Conservation (phyloP, 2,113 vertebrate species). For the Arenaria interpres region DNA sequence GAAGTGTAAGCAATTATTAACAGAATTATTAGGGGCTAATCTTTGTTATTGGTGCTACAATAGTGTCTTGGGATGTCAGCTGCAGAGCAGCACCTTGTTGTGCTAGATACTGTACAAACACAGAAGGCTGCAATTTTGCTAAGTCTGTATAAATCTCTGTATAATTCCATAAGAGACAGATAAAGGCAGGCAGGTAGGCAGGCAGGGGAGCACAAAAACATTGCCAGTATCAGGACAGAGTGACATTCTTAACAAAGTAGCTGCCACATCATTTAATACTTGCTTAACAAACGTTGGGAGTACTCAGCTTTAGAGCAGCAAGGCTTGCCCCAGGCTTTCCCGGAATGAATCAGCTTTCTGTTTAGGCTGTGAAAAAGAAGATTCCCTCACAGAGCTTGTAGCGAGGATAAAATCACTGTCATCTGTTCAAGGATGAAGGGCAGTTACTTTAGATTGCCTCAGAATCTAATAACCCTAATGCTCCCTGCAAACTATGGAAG, state of each 20-base stretch:
- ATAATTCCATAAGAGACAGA: background rate
- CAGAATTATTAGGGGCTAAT: background rate
- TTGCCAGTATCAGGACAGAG: background rate
- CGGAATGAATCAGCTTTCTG: background rate
- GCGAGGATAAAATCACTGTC: background rate
- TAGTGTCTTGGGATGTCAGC: background rate
- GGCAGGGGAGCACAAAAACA: background rate
- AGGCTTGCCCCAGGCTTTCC: background rate
- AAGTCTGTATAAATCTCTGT: background rate
- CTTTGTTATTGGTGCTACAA: background rate
- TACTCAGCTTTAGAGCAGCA: background rate
- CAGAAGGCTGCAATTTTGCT: background rate
- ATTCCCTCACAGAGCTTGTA: background rate
- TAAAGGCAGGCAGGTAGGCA: background rate
- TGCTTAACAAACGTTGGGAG: background rate
- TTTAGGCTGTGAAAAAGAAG: background rate
- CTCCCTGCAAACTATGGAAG: background rate
- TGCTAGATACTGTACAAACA: background rate
- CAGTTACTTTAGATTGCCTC: background rate
- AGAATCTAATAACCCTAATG: background rate
- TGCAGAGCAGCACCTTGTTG: background rate
- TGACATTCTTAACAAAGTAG: background rate
- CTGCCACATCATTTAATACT: background rate
- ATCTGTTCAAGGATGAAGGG: background rate
- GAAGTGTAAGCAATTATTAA: background rate